Conservation (phyloP, 2,888 invertebrate species). For the Penaeus monodon region DNA sequence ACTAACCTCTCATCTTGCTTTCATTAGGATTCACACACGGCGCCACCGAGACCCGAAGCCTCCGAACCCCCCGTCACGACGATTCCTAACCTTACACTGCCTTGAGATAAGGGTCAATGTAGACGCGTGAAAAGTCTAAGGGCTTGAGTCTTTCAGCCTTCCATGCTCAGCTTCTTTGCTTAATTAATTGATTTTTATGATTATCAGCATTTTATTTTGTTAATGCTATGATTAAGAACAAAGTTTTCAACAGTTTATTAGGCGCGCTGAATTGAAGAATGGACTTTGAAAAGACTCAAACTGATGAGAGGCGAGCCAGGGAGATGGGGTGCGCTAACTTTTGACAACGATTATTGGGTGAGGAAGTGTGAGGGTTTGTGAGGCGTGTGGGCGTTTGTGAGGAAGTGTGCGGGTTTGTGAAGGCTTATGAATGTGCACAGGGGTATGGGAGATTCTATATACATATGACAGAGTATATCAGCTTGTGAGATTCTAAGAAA, state of each 20-base stretch:
- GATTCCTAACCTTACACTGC: conserved; percentile 22
- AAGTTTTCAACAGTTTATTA: conserved; percentile 65
- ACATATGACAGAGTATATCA: no score
- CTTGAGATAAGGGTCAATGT: conserved; percentile 12
- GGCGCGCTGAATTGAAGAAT: conserved; percentile 64
- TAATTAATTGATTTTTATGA: conserved; percentile 66
- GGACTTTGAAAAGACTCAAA: conserved; percentile 49
- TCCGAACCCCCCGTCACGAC: not conserved
- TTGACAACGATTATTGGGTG: conserved; percentile 4
- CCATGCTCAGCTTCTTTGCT: conserved; percentile 61
- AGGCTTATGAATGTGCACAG: no score
- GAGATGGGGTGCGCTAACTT: not conserved
- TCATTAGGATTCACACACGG: conserved; percentile 53
- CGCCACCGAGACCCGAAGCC: conserved; percentile 22
- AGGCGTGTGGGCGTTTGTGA: not conserved
- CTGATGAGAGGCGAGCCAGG: conserved; percentile 53
- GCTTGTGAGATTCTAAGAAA: no score
- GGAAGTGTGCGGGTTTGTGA: not conserved
- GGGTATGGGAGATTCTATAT: no score
- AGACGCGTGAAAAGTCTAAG: not conserved
- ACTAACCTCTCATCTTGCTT: conserved; percentile 64
- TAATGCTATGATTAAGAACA: conserved; percentile 66
- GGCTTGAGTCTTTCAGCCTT: conserved; percentile 27
- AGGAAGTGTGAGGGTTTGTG: conserved; percentile 12
- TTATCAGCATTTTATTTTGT: conserved; percentile 64